These are phyloP conservation scores for Labia minor DNA, from an alignment of 2,888 invertebrate genomes.

Conservation along the genomic window DNA sequence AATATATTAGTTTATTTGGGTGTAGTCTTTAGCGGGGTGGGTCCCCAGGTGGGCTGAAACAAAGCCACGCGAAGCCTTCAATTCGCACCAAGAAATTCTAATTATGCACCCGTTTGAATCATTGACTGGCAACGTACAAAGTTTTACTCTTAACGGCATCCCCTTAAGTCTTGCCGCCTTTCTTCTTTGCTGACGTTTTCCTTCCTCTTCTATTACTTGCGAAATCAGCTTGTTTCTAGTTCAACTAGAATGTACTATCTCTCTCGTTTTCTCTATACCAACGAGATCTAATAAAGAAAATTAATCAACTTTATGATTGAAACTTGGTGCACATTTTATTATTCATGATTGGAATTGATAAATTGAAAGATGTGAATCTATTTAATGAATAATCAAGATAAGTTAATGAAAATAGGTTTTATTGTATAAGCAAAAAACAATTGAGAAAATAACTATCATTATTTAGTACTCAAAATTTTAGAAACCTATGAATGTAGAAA, in stretches of 20 bases:
- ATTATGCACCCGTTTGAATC: neutral
- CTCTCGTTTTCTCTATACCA: too few species aligned
- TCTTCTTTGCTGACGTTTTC: neutral
- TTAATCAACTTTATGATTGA: too few species aligned
- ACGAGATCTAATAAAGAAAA: too few species aligned
- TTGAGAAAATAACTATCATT: too few species aligned
- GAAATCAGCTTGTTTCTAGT: conserved; percentile 4
- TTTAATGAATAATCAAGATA: too few species aligned
- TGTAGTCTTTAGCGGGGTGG: neutral
- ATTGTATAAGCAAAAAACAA: too few species aligned
- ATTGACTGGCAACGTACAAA: conserved; percentile 13
- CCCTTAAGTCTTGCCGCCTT: neutral
- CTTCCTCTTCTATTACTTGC: neutral
- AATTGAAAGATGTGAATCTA: too few species aligned
- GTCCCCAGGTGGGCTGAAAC: neutral
- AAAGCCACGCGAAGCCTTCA: neutral
- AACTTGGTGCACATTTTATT: too few species aligned
- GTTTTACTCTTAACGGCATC: conserved; percentile 13
- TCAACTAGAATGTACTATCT: neutral
- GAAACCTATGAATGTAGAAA: too few species aligned
- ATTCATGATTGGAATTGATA: too few species aligned
- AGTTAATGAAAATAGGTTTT: too few species aligned
- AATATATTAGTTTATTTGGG: neutral
- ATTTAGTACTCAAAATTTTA: too few species aligned
- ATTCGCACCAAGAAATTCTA: conserved; percentile 13